These are phyloP conservation scores for Tridacna gigas DNA, from an alignment of 2,888 invertebrate genomes.

Conservation along the genomic window DNA sequence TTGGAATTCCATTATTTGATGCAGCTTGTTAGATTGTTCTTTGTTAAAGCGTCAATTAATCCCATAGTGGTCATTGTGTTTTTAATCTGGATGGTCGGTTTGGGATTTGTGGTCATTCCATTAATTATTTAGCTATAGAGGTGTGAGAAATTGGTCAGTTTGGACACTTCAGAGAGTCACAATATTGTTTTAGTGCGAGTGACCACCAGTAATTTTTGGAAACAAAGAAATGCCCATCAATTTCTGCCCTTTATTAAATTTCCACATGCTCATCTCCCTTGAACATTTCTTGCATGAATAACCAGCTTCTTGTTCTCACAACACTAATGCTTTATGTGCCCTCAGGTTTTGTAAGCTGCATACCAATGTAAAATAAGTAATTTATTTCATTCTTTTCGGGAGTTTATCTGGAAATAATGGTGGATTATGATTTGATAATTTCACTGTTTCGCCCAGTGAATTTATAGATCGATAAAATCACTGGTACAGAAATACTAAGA, in stretches of 20 bases:
- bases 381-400: no score
- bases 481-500: no score
- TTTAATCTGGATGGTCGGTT: slow-evolving; percentile 29
- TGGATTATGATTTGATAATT: no score
- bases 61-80: slow-evolving; percentile 27
- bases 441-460: no score
- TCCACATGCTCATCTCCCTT: slow-evolving; percentile 6
- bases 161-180: slow-evolving; percentile 24
- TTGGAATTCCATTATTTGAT: slow-evolving; percentile 17
- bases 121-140: slow-evolving; percentile 31
- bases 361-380: no score
- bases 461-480: no score
- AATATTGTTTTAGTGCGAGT: slow-evolving; percentile 25
- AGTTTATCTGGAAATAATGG: no score
- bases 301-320: no score
- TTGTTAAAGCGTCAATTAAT: slow-evolving; percentile 30
- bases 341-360: no score
- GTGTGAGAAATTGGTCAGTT: slow-evolving; percentile 31
- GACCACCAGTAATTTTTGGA: slow-evolving; percentile 23
- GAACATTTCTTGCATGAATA: background rate
- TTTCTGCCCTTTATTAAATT: slow-evolving; percentile 23
- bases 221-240: slow-evolving; percentile 20
- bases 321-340: no score
- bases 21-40: slow-evolving; percentile 16
- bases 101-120: slow-evolving; percentile 28